These are phyloP conservation scores for Odocoileus hemionus DNA, from an alignment of 2,113 vertebrate species.

Conservation along the genomic window DNA sequence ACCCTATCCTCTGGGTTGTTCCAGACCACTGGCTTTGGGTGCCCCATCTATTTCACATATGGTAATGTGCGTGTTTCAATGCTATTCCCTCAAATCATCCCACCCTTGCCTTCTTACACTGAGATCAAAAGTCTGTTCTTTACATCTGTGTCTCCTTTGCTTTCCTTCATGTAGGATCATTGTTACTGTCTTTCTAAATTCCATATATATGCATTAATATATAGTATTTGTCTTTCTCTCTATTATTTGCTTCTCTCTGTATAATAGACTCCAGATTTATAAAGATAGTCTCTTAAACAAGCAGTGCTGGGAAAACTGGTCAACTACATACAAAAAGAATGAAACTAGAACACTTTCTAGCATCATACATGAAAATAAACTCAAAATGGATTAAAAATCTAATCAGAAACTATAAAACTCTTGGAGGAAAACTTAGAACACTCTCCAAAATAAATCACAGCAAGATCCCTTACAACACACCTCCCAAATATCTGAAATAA, in stretches of 20 bases:
- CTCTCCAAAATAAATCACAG: neutral
- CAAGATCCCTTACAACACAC: neutral
- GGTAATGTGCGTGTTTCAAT: neutral
- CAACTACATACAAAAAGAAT: neutral
- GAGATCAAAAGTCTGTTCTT: neutral
- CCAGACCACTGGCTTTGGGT: neutral
- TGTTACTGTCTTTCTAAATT: neutral
- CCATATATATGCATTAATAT: neutral
- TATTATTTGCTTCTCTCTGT: neutral
- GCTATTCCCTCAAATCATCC: neutral
- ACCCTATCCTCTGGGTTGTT: neutral
- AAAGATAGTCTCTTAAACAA: neutral
- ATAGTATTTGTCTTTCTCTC: neutral
- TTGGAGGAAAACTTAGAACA: neutral
- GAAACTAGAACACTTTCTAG: neutral
- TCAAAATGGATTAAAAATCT: neutral
- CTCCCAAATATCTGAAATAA: neutral
- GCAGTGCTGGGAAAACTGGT: neutral
- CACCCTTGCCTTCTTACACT: neutral
- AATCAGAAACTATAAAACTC: neutral
- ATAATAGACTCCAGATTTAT: neutral
- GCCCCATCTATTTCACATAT: neutral
- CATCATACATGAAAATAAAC: neutral
- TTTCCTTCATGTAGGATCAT: neutral
- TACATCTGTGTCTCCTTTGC: neutral